Evolutionary conservation across 2,888 invertebrate genomes (phyloP).

Genomic region (Microctonus hyperodae): DNA sequence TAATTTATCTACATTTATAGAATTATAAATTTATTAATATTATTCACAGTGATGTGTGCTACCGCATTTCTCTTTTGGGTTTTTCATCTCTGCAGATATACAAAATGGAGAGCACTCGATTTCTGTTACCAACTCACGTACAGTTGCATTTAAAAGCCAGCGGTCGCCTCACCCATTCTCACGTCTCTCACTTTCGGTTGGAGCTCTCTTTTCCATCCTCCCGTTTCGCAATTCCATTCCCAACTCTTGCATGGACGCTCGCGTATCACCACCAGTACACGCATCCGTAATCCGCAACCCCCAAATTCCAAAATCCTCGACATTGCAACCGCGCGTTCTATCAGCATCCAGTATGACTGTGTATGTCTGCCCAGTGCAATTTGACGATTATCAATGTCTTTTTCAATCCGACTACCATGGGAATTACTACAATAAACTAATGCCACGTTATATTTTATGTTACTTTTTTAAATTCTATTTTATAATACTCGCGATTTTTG

Average conservation of each 20-base stretch:
- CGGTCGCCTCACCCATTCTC: slow-evolving; percentile 24
- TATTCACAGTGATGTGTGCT: background rate
- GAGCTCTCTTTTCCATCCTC: background rate
- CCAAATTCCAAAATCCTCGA: slow-evolving; percentile 17
- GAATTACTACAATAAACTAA: background rate
- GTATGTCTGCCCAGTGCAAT: background rate
- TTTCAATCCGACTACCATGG: slow-evolving; percentile 1
- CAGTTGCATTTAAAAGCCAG: slow-evolving; percentile 40
- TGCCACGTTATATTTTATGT: background rate
- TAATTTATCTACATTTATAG: background rate
- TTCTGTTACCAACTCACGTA: slow-evolving; percentile 35
- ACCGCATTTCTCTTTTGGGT: background rate
- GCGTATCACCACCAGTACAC: slow-evolving; percentile 19
- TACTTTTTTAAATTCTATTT: background rate
- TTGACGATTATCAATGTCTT: slow-evolving; percentile 18
- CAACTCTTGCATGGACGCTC: slow-evolving; percentile 15
- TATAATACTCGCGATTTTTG: background rate
- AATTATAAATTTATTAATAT: background rate
- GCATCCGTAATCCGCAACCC: slow-evolving; percentile 15
- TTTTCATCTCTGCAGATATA: background rate
- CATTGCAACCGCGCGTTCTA: slow-evolving; percentile 12
- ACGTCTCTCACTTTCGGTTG: slow-evolving; percentile 6
- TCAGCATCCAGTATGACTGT: background rate
- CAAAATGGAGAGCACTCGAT: background rate
- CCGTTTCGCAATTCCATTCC: slow-evolving; percentile 9